Conservation (phyloP, 2,888 invertebrate genomes). For the Parascotia fuliginaria region DNA sequence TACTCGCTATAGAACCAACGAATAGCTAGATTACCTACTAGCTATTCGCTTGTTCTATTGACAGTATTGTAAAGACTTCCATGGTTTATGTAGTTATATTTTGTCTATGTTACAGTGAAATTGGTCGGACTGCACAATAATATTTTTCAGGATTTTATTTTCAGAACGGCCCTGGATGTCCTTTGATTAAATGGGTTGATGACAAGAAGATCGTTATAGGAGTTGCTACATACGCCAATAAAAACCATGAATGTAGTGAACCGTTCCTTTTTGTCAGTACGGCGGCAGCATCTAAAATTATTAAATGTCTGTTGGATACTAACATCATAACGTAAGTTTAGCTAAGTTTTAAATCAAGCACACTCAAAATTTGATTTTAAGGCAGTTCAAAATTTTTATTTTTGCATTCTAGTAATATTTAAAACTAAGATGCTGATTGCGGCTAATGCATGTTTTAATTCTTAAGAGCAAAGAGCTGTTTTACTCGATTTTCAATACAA, state of each 20-base stretch:
- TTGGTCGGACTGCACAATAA: neutral
- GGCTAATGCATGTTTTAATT: too few relatives aligned
- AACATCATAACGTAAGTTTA: slow-evolving; percentile 12
- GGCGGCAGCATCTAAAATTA: slow-evolving; percentile 15
- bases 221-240: slow-evolving; percentile 20
- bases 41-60: too few relatives aligned
- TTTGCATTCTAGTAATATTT: too few relatives aligned
- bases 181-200: slow-evolving; percentile 16
- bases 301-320: slow-evolving; percentile 25
- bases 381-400: too few relatives aligned
- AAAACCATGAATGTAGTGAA: slow-evolving; percentile 16
- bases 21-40: too few relatives aligned
- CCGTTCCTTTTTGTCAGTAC: slow-evolving; percentile 32
- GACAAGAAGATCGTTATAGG: slow-evolving; percentile 21
- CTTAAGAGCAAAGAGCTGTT: too few relatives aligned
- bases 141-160: slow-evolving; percentile 4
- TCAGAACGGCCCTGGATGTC: slow-evolving; percentile 28
- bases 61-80: too few relatives aligned
- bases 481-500: too few relatives aligned
- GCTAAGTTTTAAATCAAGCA: neutral
- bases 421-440: too few relatives aligned
- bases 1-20: too few relatives aligned
- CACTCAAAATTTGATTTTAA: too few relatives aligned
- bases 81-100: too few relatives aligned
- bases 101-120: neutral